Evolutionary conservation across 1,140 invertebrate species (phyloP).

Genomic region (Bacillus rossius): DNA sequence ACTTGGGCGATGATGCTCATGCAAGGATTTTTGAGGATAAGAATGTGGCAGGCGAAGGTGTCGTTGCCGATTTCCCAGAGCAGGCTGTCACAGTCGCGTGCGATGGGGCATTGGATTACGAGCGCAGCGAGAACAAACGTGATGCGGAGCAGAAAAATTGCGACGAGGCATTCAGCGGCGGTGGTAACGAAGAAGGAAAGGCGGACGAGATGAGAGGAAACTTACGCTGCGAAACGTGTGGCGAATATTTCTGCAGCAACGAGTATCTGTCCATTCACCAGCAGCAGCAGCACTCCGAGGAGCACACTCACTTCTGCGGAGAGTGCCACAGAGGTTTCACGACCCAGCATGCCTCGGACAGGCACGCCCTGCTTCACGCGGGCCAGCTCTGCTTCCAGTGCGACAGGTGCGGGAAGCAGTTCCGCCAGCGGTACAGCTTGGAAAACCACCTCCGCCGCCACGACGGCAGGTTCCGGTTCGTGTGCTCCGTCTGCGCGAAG

Average conservation of each 20-base stretch:
- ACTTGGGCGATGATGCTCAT: not conserved
- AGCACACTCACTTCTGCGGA: constrained; percentile 43
- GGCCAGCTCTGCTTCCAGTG: constrained; percentile 33
- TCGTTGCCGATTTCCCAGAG: not conserved
- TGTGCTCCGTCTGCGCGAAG: constrained; percentile 17
- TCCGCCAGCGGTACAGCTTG: constrained; percentile 41
- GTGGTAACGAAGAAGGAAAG: constrained; percentile 1
- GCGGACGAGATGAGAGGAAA: not conserved
- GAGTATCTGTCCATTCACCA: constrained; percentile 7
- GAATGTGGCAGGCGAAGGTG: not conserved
- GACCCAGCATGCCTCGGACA: constrained; percentile 38
- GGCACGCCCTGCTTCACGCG: constrained; percentile 36
- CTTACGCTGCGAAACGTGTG: constrained; percentile 1
- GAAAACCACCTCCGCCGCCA: constrained; percentile 41
- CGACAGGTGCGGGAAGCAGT: constrained; percentile 43
- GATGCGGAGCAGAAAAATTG: not conserved
- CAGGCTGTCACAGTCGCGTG: not conserved
- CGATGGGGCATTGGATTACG: not conserved
- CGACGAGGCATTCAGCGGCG: not conserved
- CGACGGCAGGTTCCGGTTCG: constrained; percentile 2
- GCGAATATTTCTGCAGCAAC: constrained; percentile 6
- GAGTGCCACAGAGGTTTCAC: constrained; percentile 45
- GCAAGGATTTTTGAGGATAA: not conserved
- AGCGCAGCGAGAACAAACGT: not conserved
- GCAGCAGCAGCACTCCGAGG: constrained; percentile 10